Evolutionary conservation across 2,113 vertebrate genomes (phyloP), one percentile per base, ranked within the genome.

Genomic region (Sylvilagus bachmani): DNA sequence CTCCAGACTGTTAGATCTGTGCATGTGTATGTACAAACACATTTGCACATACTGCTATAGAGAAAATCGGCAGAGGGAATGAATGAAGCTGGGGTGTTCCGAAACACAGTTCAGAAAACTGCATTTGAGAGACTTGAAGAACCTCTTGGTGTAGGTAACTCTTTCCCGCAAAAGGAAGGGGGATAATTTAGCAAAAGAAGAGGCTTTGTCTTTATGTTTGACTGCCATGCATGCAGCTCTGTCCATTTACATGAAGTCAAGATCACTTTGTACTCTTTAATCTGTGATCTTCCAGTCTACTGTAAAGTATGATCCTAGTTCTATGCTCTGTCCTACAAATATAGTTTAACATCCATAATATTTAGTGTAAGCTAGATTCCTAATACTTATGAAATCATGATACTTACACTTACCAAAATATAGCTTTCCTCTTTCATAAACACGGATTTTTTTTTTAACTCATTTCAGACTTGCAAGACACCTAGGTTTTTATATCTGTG

Each of bases 391-490:
- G 58, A 94, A 73, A 66, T 88, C 51, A 38, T 1, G 77, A 22
- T 17, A 29, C 25, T 82, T 62, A 10, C 1, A 62, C 16, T 78
- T 86, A 85, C 31, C n/a, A 66, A 86, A 36, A 66, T 69, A 71
- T 31, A 74, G 1, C 29, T 90, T 84, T 82, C 44, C 17, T 69
- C 92, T 97, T 85, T 58, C 19, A 89, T 82, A 89, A 90, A 74
- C 11, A 29, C 64, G 33, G 58, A 80, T 31, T 90, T 4, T 0
- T 91, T 3, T 0, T 0, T 0, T 71, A 85, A 96, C 64, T 96
- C 82, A 64, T 69, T 97, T 86, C 55, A 91, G 82, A 97, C 69
- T 94, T 94, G 67, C 90, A 80, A 84, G 82, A 96, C 51, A 86
- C 62, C 78, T 82, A 75, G 38, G 84, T 85, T 88, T 97, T 84